These are phyloP conservation scores for Oryzaephilus surinamensis DNA, from an alignment of 1,140 invertebrate species.

Conservation along the genomic window DNA sequence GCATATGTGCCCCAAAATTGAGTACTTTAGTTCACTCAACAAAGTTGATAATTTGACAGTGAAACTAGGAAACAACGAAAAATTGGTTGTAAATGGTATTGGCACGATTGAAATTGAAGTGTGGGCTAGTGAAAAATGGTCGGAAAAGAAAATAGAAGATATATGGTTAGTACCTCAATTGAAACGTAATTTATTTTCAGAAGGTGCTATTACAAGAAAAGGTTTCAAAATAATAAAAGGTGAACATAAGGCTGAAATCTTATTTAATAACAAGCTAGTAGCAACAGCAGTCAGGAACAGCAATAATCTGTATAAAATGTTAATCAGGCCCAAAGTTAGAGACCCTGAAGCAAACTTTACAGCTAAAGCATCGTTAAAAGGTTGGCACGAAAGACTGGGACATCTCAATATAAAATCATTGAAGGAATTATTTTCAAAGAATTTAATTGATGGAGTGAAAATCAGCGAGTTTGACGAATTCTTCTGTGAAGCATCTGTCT, in stretches of 20 bases:
- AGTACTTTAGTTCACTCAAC: too few relatives aligned
- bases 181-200: constrained; percentile 26
- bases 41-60: too few relatives aligned
- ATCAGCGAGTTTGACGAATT: constrained; percentile 10
- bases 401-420: constrained; percentile 7
- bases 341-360: not conserved
- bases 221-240: constrained; percentile 7
- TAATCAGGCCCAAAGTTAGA: too few relatives aligned
- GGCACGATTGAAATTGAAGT: constrained; percentile 17
- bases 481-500: constrained; percentile 33
- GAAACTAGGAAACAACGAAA: constrained; percentile 16
- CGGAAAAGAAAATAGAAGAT: constrained; percentile 16
- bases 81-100: constrained; percentile 13
- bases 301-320: too few relatives aligned
- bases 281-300: not conserved
- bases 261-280: not conserved
- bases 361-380: not conserved
- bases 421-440: not conserved
- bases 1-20: too few relatives aligned
- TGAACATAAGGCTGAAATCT: constrained; percentile 4
- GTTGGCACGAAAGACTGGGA: constrained; percentile 5
- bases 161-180: constrained; percentile 27
- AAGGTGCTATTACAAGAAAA: constrained; percentile 23
- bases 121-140: constrained; percentile 25
- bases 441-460: constrained; percentile 1